A percentile compares a stretch with the other conserved stretches of the same genome.
These are phyloP conservation scores for Ceratina calcarata DNA, from an alignment of 1,140 invertebrate species.

Conservation along the genomic window DNA sequence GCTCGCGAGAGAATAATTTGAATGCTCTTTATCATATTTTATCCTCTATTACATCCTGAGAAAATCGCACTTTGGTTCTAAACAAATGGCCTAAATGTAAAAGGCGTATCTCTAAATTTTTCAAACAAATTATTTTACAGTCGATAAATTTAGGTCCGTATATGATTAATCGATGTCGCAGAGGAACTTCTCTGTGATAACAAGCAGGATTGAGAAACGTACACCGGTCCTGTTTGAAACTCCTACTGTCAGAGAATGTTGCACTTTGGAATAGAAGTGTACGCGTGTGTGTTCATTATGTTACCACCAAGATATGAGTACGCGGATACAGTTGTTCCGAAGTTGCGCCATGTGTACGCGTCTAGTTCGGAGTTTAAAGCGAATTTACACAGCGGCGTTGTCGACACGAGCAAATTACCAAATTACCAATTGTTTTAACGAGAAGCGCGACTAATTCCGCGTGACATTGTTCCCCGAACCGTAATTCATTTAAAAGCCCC, in stretches of 20 bases:
- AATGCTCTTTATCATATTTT: too few species aligned
- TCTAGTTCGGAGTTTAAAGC: neutral
- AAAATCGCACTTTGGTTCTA: too few species aligned
- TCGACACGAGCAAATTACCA: neutral
- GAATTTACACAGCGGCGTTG: neutral
- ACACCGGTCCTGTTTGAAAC: neutral
- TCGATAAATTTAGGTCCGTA: too few species aligned
- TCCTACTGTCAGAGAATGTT: neutral
- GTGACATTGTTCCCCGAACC: too few species aligned
- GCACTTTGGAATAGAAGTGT: neutral
- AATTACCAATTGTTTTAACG: neutral
- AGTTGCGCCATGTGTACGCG: neutral
- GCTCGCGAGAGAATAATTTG: too few species aligned
- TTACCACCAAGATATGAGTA: slow-evolving; percentile 3
- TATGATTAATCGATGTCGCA: too few species aligned
- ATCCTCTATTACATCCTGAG: too few species aligned
- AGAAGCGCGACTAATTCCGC: neutral
- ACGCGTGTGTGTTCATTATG: neutral
- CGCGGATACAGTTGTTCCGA: neutral
- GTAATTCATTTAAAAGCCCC: too few species aligned
- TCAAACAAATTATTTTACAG: too few species aligned
- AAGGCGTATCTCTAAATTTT: too few species aligned
- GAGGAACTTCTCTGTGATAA: too few species aligned
- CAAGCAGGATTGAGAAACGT: slow-evolving; percentile 1
- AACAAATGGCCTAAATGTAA: too few species aligned